Base-by-base conservation (phyloP, 1,140 invertebrate species). In the Monochamus saltuarius region DNA sequence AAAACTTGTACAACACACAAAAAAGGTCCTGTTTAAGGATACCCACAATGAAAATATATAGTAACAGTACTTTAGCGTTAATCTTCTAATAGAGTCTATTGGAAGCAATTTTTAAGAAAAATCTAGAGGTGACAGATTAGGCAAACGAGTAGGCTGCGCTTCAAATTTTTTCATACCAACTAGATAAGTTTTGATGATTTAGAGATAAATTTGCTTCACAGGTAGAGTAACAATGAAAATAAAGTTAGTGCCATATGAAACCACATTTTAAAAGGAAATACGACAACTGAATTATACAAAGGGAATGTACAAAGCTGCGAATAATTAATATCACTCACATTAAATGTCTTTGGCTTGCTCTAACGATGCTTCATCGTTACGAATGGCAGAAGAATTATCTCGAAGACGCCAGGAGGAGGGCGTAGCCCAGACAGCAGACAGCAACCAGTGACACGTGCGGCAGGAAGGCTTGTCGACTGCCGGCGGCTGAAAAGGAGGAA, bases 181-280 rank as follows among this genome's bases (percentile, higher is more conserved):
- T n/a, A n/a, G 22, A 29, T 29, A 29, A 3, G 2, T 29, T 29
- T 6, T 3, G 22, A 6, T 29, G 6, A 29, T 29, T 29, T 6
- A 6, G 22, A 29, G 22, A 29, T 6, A 29, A 29, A 29, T 29
- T 29, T 6, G 22, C 22, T 29, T 29, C 22, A 6, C 22, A 29
- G 22, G 22, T 29, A 53, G 19, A 10, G 54, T 51, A 47, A 56
- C 38, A 62, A 39, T 54, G 49, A 39, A 52, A 53, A 52, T 50
- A 61, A 29, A 69, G 57, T 70, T 71, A 72, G 67, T 71, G 71
- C 71, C 69, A 64, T 72, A 67, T 62, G 70, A 72, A 71, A 72
- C 69, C 69, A 70, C 68, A 56, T 64, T 46, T 36, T 17, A 36
- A 39, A 64, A 29, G 42, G 56, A 64, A 56, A 37, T 39, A 64